Percentiles rank a stretch among this genome's conserved stretches.
Evolutionary conservation across 2,797 vertebrate genomes (phyloP).

Genomic region (Lindbergichthys nudifrons): DNA sequence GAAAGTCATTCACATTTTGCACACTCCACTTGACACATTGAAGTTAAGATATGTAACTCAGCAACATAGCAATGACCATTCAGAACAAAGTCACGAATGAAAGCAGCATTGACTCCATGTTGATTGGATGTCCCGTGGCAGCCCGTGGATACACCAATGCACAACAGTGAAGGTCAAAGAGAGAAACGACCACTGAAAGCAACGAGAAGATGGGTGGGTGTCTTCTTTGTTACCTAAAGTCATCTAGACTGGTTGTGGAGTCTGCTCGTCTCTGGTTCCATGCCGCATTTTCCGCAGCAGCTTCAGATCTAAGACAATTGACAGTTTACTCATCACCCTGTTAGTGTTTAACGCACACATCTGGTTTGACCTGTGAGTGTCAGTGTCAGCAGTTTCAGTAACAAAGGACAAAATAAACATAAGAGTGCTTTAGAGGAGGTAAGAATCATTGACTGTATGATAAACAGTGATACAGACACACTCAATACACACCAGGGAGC

Average conservation of each 20-base stretch:
- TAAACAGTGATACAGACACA: not conserved
- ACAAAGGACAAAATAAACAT: not conserved
- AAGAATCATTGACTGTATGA: not conserved
- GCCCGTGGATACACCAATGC: constrained; percentile 59
- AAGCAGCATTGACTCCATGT: constrained; percentile 59
- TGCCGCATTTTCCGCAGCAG: constrained; percentile 81
- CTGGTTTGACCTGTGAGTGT: constrained; percentile 12
- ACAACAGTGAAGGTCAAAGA: constrained; percentile 71
- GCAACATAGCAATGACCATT: constrained; percentile 54
- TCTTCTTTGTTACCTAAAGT: constrained; percentile 86
- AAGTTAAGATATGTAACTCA: constrained; percentile 52
- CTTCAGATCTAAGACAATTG: constrained; percentile 84
- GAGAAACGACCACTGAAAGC: constrained; percentile 65
- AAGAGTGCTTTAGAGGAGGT: not conserved
- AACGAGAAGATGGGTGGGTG: constrained; percentile 38
- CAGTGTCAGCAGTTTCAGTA: constrained; percentile 15
- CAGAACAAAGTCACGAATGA: constrained; percentile 61
- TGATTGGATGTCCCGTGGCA: constrained; percentile 52
- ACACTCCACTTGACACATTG: constrained; percentile 17
- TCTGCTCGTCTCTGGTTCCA: constrained; percentile 86
- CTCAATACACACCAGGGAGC: constrained; percentile 1
- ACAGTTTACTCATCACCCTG: constrained; percentile 75
- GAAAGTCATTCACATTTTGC: constrained; percentile 19
- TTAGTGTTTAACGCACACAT: constrained; percentile 29
- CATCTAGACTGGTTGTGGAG: constrained; percentile 86